These are phyloP conservation scores for Tragelaphus eurycerus DNA, from an alignment of 2,797 vertebrate genomes.

Conservation along the genomic window DNA sequence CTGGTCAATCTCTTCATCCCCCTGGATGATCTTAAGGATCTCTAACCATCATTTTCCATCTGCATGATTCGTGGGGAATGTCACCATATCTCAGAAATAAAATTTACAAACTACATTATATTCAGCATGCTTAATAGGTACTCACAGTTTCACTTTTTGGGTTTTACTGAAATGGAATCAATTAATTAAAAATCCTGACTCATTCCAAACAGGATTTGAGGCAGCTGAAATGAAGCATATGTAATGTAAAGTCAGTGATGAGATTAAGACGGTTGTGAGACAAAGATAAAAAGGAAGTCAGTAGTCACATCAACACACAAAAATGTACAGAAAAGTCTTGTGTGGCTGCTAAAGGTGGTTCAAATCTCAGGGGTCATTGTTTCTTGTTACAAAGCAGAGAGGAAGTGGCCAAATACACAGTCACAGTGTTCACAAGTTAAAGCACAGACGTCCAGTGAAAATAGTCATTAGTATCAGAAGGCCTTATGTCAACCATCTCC, in stretches of 20 bases:
- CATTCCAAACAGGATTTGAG: neutral
- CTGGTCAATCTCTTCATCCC: neutral
- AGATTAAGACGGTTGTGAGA: neutral
- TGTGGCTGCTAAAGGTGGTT: accelerated
- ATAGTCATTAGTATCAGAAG: neutral
- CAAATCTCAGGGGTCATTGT: accelerated
- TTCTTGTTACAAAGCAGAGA: neutral
- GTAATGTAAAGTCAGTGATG: neutral
- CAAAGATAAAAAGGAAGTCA: neutral
- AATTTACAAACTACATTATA: neutral
- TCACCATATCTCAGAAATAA: conserved; percentile 25
- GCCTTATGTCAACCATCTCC: neutral
- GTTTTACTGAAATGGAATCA: neutral
- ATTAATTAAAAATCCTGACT: conserved; percentile 39
- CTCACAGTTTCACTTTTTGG: neutral
- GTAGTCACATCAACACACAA: accelerated
- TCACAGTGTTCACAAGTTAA: accelerated
- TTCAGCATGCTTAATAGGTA: neutral
- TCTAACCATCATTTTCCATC: neutral
- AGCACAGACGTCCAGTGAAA: neutral
- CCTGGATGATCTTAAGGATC: neutral
- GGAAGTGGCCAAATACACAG: accelerated
- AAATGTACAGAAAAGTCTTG: accelerated
- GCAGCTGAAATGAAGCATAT: neutral
- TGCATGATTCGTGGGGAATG: neutral